Base-by-base conservation (phyloP, 2,888 invertebrate species). In the Pelosia muscerda region DNA sequence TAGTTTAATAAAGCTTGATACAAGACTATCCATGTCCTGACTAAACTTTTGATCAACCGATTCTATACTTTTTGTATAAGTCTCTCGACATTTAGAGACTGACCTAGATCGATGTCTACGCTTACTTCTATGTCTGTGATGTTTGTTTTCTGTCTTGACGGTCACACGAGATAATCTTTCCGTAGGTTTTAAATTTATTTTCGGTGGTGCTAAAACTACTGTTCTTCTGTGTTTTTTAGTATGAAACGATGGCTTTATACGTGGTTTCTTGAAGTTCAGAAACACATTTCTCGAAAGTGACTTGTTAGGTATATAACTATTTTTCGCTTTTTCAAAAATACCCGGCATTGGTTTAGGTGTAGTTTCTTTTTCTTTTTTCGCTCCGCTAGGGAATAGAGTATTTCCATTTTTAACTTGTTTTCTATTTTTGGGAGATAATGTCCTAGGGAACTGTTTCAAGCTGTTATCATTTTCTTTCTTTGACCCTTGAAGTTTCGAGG, bases 21-120 rank as follows among this genome's bases (percentile, higher is more conserved):
- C 89, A 9, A 95, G 85, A 72, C 79, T 86, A 68, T 95, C 95
- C 91, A 95, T 92, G 75, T 95, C 95, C 81, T 93, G 93, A 56
- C 81, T 87, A 80, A 95, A 95, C 75, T 95, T 94, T 79, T 93
- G 94, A 83, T 95, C 95, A 9, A 92, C 96, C 4, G 95, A 95
- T 81, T 97, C 97, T 68, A 95, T 95, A 72, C 96, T 95, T 91
- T 96, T 97, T 74, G 96, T 96, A 89, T 96, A 96, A 62, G 96
- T 84, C 59, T 95, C 95, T 72, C 95, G 85, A 77, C 92, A 93
- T 77, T 90, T 90, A 0, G 95, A 95, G 26, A 90, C 93, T 0
- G 95, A 95, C 76, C 95, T 88, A 22, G 95, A 95, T 49, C 94
- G 87, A 84, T 94, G 94, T 74, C 93, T 88, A 76, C 93, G 85